These are phyloP conservation scores for Synergus itoensis DNA, from an alignment of 2,888 invertebrate genomes.

Conservation along the genomic window DNA sequence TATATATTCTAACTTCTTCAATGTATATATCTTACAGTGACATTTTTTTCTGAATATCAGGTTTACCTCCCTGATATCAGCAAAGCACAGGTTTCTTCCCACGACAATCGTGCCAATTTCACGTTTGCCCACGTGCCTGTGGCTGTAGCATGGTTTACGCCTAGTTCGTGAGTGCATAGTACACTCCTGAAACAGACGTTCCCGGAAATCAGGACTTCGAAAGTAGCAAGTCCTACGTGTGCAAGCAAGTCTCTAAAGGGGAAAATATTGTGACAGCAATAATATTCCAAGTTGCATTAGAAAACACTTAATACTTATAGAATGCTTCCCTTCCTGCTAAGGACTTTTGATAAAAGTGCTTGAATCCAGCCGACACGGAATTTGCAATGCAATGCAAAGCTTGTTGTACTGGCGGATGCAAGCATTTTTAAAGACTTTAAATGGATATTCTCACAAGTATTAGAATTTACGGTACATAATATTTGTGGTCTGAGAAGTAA, in stretches of 20 bases:
- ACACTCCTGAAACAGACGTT: constrained; percentile 4
- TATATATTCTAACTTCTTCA: neutral
- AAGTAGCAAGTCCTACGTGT: constrained; percentile 5
- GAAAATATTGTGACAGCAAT: constrained; percentile 27
- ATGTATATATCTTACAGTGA: neutral
- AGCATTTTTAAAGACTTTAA: neutral
- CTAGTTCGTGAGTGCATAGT: constrained; percentile 14
- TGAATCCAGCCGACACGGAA: neutral
- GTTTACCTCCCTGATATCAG: constrained; percentile 13
- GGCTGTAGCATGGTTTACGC: constrained; percentile 9
- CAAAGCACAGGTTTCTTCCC: constrained; percentile 35
- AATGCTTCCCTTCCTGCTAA: neutral
- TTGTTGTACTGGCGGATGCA: neutral
- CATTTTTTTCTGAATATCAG: neutral
- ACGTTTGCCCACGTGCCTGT: constrained; percentile 34
- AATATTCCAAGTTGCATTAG: constrained; percentile 6
- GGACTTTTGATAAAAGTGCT: neutral
- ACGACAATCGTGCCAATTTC: constrained; percentile 34
- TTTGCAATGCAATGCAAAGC: constrained; percentile 10
- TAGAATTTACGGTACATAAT: neutral
- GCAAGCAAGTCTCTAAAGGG: neutral
- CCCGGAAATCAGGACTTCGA: constrained; percentile 20
- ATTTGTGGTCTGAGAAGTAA: neutral
- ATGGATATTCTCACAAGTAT: neutral
- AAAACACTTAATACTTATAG: neutral